These are phyloP conservation scores for Parauchenoglanis punctatus DNA, from an alignment of 2,797 vertebrate genomes.

Conservation along the genomic window DNA sequence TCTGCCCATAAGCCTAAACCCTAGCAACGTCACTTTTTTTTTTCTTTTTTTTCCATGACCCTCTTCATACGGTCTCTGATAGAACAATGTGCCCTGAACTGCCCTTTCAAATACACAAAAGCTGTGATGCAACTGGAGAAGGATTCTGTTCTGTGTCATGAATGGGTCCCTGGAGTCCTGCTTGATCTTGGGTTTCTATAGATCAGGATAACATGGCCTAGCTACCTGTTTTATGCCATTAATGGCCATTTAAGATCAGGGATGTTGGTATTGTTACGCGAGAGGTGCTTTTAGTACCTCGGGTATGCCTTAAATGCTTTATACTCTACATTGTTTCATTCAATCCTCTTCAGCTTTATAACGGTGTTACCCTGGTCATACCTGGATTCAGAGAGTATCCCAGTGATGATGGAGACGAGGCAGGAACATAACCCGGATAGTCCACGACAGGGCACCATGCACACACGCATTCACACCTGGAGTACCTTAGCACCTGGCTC, in stretches of 20 bases:
- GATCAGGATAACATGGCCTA: not conserved
- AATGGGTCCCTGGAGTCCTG: constrained; percentile 15
- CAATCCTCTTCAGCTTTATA: constrained; percentile 2
- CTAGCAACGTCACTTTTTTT: not conserved
- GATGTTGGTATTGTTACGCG: not conserved
- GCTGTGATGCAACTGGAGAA: constrained; percentile 25
- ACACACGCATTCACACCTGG: not conserved
- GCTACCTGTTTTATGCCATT: not conserved
- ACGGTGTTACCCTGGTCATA: too few relatives aligned
- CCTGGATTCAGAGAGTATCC: not conserved
- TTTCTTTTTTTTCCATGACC: constrained; percentile 20
- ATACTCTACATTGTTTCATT: not conserved
- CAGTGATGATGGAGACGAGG: not conserved
- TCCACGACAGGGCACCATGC: not conserved
- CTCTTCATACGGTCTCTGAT: constrained; percentile 20
- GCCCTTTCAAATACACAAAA: constrained; percentile 24
- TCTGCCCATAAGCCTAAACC: constrained; percentile 37
- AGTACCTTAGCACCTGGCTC: too few relatives aligned
- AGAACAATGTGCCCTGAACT: constrained; percentile 26
- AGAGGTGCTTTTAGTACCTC: constrained; percentile 28
- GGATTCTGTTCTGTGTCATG: constrained; percentile 7
- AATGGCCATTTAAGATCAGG: not conserved
- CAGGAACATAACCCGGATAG: not conserved
- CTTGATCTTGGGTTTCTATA: constrained; percentile 17
- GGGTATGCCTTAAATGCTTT: constrained; percentile 3